These are phyloP conservation scores for Equus przewalskii DNA, from an alignment of 2,113 vertebrate genomes.

Conservation along the genomic window DNA sequence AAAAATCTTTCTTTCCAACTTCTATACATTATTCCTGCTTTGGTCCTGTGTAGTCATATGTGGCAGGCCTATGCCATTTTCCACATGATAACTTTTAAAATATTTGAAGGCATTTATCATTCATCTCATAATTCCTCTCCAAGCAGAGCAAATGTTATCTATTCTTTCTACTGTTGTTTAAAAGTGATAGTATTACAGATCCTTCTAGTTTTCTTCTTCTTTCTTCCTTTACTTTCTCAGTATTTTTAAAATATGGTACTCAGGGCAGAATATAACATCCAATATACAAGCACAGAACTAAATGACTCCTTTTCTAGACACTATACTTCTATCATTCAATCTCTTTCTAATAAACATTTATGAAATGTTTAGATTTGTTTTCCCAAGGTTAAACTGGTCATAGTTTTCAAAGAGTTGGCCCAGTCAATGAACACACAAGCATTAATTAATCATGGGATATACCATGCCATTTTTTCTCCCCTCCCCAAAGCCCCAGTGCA, in stretches of 20 bases:
- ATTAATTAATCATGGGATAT: constrained; percentile 20
- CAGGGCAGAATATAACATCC: not conserved
- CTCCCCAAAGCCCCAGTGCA: too few relatives aligned
- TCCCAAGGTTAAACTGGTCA: not conserved
- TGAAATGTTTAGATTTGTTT: constrained; percentile 36
- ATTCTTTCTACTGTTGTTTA: not conserved
- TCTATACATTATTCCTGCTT: not conserved
- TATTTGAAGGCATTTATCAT: not conserved
- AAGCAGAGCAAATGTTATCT: not conserved
- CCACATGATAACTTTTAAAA: constrained; percentile 27
- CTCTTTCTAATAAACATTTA: not conserved
- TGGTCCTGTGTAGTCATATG: constrained; percentile 11
- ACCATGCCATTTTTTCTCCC: not conserved
- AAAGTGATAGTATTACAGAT: constrained; percentile 39
- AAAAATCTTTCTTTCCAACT: constrained; percentile 46
- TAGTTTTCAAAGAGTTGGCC: constrained; percentile 24
- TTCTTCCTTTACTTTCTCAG: not conserved
- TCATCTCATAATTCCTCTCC: not conserved
- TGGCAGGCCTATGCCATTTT: not conserved
- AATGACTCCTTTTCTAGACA: not conserved
- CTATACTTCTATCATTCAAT: not conserved
- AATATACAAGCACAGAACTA: not conserved
- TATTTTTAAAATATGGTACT: constrained; percentile 19
- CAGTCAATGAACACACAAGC: not conserved
- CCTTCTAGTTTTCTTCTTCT: not conserved